phyloP scores from a whole-genome alignment of 2,113 vertebrate genomes.

The Passerina amoena region DNA sequence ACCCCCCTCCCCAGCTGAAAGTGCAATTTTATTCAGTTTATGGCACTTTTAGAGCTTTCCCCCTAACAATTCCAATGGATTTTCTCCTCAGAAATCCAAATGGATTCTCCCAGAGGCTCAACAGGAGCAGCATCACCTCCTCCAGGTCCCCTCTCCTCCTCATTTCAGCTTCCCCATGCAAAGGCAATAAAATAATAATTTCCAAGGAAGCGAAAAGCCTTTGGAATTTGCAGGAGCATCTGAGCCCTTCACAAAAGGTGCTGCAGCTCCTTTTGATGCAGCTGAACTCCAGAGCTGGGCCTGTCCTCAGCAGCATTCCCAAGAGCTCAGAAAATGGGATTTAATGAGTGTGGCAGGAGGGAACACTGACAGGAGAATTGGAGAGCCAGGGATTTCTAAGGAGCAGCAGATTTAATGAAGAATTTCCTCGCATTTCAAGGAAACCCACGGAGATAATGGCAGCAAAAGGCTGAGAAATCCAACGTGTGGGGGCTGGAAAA shows the following conservation, averaged over 20 bases:
- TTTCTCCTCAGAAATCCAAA: neutral
- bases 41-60: neutral
- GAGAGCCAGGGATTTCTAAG: neutral
- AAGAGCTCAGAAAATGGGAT: neutral
- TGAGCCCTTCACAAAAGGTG: neutral
- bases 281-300: neutral
- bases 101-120: neutral
- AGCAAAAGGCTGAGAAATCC: neutral
- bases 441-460: neutral
- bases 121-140: neutral
- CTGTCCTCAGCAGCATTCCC: fast-evolving
- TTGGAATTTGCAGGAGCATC: neutral
- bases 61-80: fast-evolving
- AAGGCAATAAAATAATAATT: neutral
- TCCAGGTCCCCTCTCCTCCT: neutral
- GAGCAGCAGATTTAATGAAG: neutral
- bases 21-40: neutral
- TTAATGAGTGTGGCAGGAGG: neutral
- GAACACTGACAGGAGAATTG: neutral
- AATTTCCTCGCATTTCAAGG: fast-evolving
- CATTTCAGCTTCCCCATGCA: neutral
- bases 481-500: neutral
- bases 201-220: neutral
- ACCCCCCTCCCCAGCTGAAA: neutral
- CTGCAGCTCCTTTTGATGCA: neutral